Conservation (phyloP, 2,888 invertebrate genomes). For the Cerastis leucographa region DNA sequence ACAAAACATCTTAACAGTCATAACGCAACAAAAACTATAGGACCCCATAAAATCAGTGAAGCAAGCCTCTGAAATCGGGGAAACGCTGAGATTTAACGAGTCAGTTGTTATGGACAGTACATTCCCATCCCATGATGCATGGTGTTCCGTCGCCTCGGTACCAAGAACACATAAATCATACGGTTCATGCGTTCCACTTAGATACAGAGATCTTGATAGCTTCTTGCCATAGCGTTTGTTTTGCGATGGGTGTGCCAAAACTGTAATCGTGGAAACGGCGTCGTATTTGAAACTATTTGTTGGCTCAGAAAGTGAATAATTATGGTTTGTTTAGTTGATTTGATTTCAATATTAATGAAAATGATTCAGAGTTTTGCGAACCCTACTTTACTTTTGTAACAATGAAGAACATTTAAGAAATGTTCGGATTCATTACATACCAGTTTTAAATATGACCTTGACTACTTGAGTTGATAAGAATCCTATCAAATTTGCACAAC, state of each 20-base stretch:
- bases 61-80: conserved; percentile 39
- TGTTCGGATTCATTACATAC: neutral
- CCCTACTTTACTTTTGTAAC: neutral
- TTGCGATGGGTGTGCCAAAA: conserved; percentile 61
- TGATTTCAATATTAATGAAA: neutral
- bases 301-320: conserved; percentile 16
- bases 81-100: conserved; percentile 59
- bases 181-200: conserved; percentile 57
- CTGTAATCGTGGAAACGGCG: conserved; percentile 39
- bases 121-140: conserved; percentile 65
- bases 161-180: conserved; percentile 66
- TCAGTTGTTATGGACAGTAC: conserved; percentile 66
- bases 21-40: conserved; percentile 36
- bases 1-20: conserved; percentile 16
- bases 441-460: neutral
- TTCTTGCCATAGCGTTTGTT: conserved; percentile 59
- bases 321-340: neutral
- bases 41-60: conserved; percentile 38
- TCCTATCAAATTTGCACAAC: neutral
- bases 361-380: neutral
- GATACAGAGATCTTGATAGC: conserved; percentile 66
- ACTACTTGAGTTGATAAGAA: neutral
- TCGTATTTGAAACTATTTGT: conserved; percentile 35
- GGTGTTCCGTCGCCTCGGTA: conserved; percentile 44
- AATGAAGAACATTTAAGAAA: neutral